Evolutionary conservation across 2,797 vertebrate genomes (phyloP), one percentile per base, ranked within the genome.

Genomic region (Squalus acanthias): DNA sequence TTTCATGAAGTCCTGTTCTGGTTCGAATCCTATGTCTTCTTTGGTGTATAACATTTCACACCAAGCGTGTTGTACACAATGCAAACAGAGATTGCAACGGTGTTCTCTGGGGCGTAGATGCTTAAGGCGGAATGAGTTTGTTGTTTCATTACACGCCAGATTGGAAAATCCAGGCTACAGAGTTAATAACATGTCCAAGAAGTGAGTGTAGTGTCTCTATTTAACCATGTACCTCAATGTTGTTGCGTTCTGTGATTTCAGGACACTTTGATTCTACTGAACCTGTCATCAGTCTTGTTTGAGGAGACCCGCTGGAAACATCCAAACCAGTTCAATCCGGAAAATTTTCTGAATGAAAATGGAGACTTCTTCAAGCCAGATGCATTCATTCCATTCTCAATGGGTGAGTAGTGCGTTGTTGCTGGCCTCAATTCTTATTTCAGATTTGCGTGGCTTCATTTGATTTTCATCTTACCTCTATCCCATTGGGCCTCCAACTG

Each of bases 361-460:
- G 95, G 72, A 29, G 95, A 96, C 6, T 96, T 96, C 9, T 60
- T 96, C 39, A 60, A 96, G 15, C 95, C 95, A 60, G 72, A 79
- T 8, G 95, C 95, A 17, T 96, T 96, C 95, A 96, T 96, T 17
- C 72, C 95, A 3, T 96, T 96, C 9, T 96, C 95, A 33, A n/a
- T 82, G 76, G 95, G 95, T 96, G 76, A 96, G 92, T 94, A 17
- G 87, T 1, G 24, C 8, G 20, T 39, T 0, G 39, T 33, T 33
- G 29, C 3, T 13, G n/a, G n/a, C 15, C n/a, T 0, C 39, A 46
- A 6, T 39, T 15, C 13, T 0, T n/a, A 82, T 46, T 82, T 82
- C n/a, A 46, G n/a, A 39, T 12, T 12, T 0, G 6, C 26, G 70
- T 1, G 70, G 12, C 10, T 70, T 26, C 5, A 70, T 24, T 70